Evolutionary conservation across 1,140 invertebrate species (phyloP).

Genomic region (Drosophila santomea): DNA sequence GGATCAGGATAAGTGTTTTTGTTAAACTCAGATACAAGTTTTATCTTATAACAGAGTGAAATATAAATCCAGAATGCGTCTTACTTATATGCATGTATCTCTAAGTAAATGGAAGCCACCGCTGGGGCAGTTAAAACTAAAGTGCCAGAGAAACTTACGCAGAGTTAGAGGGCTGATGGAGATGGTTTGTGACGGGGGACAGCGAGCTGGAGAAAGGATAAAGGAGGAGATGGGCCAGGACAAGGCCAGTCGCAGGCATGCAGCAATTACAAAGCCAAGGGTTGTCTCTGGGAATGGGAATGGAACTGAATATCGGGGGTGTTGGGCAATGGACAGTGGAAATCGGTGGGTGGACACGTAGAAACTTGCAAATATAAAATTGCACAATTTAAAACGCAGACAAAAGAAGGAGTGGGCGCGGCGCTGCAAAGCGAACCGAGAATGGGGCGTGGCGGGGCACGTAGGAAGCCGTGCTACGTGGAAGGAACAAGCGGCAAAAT

Average conservation of each 20-base stretch:
- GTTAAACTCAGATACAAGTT: too few species aligned
- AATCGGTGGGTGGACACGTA: slow-evolving; percentile 36
- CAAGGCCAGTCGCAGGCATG: slow-evolving; percentile 61
- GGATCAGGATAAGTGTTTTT: too few species aligned
- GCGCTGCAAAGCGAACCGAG: not conserved
- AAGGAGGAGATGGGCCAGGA: not conserved
- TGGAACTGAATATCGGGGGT: not conserved
- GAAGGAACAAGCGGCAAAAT: slow-evolving; percentile 50
- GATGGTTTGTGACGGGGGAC: not conserved
- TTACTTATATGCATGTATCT: slow-evolving; percentile 8
- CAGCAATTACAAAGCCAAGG: slow-evolving; percentile 68
- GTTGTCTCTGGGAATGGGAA: slow-evolving; percentile 12
- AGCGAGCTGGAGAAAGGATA: not conserved
- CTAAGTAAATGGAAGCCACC: slow-evolving; percentile 31
- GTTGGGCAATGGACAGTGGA: not conserved
- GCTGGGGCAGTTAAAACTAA: slow-evolving; percentile 56
- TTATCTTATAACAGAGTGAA: not conserved
- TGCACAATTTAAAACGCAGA: slow-evolving; percentile 79
- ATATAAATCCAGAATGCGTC: not conserved
- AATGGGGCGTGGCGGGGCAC: slow-evolving; percentile 17
- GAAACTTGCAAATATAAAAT: slow-evolving; percentile 83
- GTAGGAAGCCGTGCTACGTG: slow-evolving; percentile 47
- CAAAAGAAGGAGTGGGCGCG: slow-evolving; percentile 38
- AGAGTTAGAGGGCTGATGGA: slow-evolving; percentile 22
- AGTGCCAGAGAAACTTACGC: slow-evolving; percentile 60